Base-by-base conservation (phyloP, 2,113 vertebrate species). In the Oreochromis niloticus region DNA sequence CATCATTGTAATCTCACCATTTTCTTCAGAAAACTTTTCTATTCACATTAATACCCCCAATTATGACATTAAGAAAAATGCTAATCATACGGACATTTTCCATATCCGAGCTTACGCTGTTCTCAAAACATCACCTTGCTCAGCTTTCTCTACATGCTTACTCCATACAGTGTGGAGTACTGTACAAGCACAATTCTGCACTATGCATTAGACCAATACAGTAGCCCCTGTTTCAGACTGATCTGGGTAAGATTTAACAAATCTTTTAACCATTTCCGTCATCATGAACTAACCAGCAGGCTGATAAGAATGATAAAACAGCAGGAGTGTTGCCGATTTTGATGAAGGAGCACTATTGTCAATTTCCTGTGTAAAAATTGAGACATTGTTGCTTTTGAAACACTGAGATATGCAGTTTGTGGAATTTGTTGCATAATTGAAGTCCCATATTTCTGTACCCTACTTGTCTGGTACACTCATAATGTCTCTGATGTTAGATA, bases 161-260 rank as follows among this genome's bases (percentile, higher is more conserved):
- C 61, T 90, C 34, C 68, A 34, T 43, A 73, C 82, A 73, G 63
- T 59, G 92, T 90, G 87, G 88, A 91, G 87, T 91, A 91, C 80
- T 91, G 88, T 91, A 89, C 86, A 96, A 92, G 96, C 94, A 96
- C 96, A 96, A 92, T 87, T 85, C 90, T 85, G 82, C 85, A 91
- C 88, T 82, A 91, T 87, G 89, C 90, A 93, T 90, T 82, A 59
- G 54, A 95, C 92, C 93, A 95, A 95, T 95, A 94, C 86, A 88
- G 79, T 78, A 30, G 43, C 68, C 82, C 57, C 6, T 59, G 80
- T 86, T 34, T 9, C 30, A 22, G 83, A 48, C 48, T 34, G 86
- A 88, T 91, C 39, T 32, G 78, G 83, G 59, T 30, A 10, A 46
- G 22, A 88, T 56, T 84, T 3, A 39, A 1, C 5, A 9, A 4